Evolutionary conservation across 2,113 vertebrate genomes (phyloP).

Genomic region (Tragelaphus scriptus): DNA sequence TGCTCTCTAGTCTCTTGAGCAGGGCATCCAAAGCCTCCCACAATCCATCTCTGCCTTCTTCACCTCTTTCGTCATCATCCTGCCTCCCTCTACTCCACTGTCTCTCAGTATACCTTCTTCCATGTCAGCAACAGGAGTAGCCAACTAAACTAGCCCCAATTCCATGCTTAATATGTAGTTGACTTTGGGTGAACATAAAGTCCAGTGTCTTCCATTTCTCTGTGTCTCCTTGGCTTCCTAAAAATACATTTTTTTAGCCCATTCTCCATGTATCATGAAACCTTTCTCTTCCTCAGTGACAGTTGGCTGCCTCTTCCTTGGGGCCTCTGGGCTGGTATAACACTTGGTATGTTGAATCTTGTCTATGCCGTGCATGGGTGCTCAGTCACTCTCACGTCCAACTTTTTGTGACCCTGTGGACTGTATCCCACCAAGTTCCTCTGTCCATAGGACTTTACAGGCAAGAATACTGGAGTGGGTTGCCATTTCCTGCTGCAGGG

Average conservation of each 20-base stretch:
- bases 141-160: neutral
- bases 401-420: neutral
- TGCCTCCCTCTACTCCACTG: neutral
- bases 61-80: neutral
- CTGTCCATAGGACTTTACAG: neutral
- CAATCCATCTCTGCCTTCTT: neutral
- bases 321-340: neutral
- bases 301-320: neutral
- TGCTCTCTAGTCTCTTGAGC: neutral
- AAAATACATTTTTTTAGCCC: neutral
- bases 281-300: neutral
- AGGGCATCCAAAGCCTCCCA: neutral
- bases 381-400: fast-evolving
- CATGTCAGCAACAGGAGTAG: neutral
- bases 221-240: neutral
- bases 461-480: neutral
- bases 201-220: neutral
- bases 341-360: neutral
- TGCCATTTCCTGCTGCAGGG: neutral
- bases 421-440: neutral
- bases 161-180: neutral
- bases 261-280: neutral
- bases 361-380: fast-evolving
- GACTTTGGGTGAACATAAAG: neutral
- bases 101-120: neutral